Base-by-base conservation (phyloP, 2,888 invertebrate genomes). In the Aphidoletes aphidimyza region DNA sequence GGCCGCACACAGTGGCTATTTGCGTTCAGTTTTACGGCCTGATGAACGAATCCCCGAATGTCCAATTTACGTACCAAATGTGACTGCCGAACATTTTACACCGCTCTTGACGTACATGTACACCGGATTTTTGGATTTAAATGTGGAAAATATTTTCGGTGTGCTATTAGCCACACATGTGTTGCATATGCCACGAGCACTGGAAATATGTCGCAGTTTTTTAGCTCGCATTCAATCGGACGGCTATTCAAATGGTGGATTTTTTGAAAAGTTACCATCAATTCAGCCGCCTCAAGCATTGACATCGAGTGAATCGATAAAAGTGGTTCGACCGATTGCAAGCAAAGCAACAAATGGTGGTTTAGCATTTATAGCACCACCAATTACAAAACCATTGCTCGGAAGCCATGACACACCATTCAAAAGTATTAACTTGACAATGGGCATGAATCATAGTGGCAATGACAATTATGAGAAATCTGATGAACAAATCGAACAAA, bases 91-190 rank as follows among this genome's bases (percentile, higher is more conserved):
- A 87, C 92, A 92, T 86, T 94, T 94, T 88, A 93, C 93, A 0
- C 93, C 93, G 0, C 89, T 95, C 6, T 89, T 95, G 47, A 93
- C 93, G 34, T 94, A 94, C 90, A 94, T 95, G 94, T 94, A 94
- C 89, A 94, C 94, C 8, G 94, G 94, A 34, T 93, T 92, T 86
- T 89, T 95, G 87, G 94, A 94, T 87, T 90, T 94, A 37, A 94
- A 92, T 86, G 90, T 93, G 86, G 92, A 93, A 85, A 94, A 94
- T 89, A 94, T 94, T 86, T 94, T 94, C 89, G 93, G 93, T 86
- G 93, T 94, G 78, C 89, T 94, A 14, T 88, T 94, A 85, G 94
- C 94, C 6, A 94, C 94, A 14, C 94, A 94, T 89, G 91, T 94
- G 84, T 89, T 95, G 81, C 94, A 94, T 88, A 94, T 94, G 94